phyloP scores from a whole-genome alignment of 1,140 invertebrate genomes.

The Macrocentrus cingulum region DNA sequence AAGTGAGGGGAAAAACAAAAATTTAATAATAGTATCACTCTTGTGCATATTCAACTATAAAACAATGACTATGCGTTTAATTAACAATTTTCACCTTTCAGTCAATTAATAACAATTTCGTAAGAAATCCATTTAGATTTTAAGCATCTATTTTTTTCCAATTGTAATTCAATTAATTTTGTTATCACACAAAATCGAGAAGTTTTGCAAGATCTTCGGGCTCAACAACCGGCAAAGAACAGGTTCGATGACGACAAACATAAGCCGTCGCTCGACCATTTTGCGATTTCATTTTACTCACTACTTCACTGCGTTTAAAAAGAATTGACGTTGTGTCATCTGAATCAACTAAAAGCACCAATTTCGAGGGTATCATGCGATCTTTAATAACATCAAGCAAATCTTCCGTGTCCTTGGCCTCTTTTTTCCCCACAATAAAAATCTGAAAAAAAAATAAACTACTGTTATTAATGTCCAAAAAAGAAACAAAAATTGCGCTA shows the following conservation, averaged over 20 bases:
- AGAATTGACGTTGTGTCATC: conserved; percentile 38
- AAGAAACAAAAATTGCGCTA: conserved; percentile 21
- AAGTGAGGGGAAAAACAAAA: no score
- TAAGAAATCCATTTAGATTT: background rate
- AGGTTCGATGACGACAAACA: conserved; percentile 78
- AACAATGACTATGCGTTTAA: no score
- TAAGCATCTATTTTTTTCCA: background rate
- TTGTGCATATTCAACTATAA: no score
- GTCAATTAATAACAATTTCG: background rate
- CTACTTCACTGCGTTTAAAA: conserved; percentile 44
- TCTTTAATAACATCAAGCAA: conserved; percentile 69
- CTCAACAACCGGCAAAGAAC: conserved; percentile 76
- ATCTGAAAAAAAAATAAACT: conserved; percentile 59
- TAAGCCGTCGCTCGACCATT: conserved; percentile 71
- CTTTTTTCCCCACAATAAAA: conserved; percentile 66
- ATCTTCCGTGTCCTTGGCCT: conserved; percentile 67
- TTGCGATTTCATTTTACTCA: conserved; percentile 51
- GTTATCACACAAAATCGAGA: conserved; percentile 58
- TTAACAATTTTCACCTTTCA: background rate
- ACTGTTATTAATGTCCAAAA: background rate
- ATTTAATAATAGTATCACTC: no score
- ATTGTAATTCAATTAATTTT: background rate
- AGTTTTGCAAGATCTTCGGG: conserved; percentile 64
- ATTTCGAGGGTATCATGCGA: conserved; percentile 69
- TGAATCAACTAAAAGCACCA: conserved; percentile 69